phyloP scores from a whole-genome alignment of 2,888 invertebrate genomes.

The Mimas tiliae region DNA sequence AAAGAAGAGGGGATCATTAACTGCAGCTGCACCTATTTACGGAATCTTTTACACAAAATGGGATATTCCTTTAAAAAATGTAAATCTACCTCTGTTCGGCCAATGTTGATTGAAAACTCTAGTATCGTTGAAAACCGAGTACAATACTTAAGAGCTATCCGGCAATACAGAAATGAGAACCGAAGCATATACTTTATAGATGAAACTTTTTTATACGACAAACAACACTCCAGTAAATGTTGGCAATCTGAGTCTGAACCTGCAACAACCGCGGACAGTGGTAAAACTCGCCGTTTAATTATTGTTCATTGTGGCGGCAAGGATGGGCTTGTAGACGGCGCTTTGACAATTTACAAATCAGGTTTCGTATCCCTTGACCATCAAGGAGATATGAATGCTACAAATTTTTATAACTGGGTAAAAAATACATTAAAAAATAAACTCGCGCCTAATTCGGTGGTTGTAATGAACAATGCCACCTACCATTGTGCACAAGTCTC shows the following conservation, averaged over 20 bases:
- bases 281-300: conserved; percentile 15
- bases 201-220: conserved; percentile 9
- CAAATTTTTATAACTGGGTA: conserved; percentile 28
- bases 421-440: conserved; percentile 27
- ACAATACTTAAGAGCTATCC: conserved; percentile 19
- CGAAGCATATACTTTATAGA: conserved; percentile 21
- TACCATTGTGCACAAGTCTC: conserved; percentile 34
- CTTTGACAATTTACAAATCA: not conserved
- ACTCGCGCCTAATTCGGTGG: conserved; percentile 27
- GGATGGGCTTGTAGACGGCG: conserved; percentile 15
- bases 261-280: not conserved
- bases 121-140: conserved; percentile 14
- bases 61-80: conserved; percentile 24
- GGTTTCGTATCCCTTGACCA: not conserved
- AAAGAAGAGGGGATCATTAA: conserved; percentile 21
- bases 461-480: conserved; percentile 30
- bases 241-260: not conserved
- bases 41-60: conserved; percentile 23
- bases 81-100: not conserved
- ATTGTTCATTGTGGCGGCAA: conserved; percentile 17
- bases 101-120: conserved; percentile 19
- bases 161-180: conserved; percentile 23
- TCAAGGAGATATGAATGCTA: conserved; percentile 4
- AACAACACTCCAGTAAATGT: not conserved
- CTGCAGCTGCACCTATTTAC: conserved; percentile 9